Conservation (phyloP, 2,888 invertebrate species). For the Tenthredo mesomela region DNA sequence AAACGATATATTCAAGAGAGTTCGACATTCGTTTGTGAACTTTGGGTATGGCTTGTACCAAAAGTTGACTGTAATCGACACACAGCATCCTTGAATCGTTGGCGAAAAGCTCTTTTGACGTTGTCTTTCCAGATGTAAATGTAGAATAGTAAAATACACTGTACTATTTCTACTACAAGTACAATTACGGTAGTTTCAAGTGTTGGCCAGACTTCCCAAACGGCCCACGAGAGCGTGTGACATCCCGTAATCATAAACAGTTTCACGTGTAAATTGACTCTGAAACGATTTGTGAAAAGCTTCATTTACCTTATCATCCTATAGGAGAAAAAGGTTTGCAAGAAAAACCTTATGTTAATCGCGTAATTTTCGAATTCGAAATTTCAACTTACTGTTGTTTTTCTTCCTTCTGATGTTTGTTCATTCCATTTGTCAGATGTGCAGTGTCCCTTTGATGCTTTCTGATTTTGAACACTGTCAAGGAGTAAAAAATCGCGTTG, state of each 20-base stretch:
- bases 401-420: background rate
- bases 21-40: background rate
- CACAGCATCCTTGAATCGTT: background rate
- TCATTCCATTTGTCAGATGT: background rate
- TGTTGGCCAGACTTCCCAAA: background rate
- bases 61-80: background rate
- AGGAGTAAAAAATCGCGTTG: background rate
- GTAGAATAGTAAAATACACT: background rate
- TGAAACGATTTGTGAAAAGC: slow-evolving; percentile 73
- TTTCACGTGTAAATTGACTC: slow-evolving; percentile 14
- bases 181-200: background rate
- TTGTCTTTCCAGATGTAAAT: slow-evolving; percentile 20
- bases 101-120: background rate
- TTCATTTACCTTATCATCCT: background rate
- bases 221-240: background rate
- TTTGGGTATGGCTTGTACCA: background rate
- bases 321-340: background rate
- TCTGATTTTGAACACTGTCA: background rate
- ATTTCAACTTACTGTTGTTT: background rate
- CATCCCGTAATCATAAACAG: slow-evolving; percentile 6
- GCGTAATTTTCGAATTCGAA: background rate
- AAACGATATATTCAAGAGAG: background rate
- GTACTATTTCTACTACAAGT: background rate
- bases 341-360: background rate
- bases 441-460: background rate